phyloP scores from a whole-genome alignment of 2,888 invertebrate genomes.

The Brachypalpus laphriformis region DNA sequence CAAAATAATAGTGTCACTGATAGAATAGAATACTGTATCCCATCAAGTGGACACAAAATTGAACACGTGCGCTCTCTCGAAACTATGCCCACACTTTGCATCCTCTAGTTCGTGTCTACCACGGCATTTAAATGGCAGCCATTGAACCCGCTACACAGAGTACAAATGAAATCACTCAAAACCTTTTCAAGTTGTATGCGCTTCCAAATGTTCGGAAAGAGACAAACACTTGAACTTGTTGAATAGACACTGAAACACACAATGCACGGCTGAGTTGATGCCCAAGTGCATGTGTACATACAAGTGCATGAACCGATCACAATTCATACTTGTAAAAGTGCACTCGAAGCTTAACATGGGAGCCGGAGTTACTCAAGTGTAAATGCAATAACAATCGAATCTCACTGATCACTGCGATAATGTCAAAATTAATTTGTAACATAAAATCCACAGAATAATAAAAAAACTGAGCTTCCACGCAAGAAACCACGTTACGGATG shows the following conservation, averaged over 20 bases:
- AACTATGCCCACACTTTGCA: slow-evolving; percentile 45
- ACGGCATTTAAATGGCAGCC: slow-evolving; percentile 12
- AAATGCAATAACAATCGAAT: slow-evolving; percentile 65
- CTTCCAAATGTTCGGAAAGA: slow-evolving; percentile 46
- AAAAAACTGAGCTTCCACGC: slow-evolving; percentile 27
- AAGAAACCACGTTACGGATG: slow-evolving; percentile 36
- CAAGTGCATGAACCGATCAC: slow-evolving; percentile 63
- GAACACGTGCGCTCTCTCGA: slow-evolving; percentile 69
- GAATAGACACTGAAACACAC: slow-evolving; percentile 38
- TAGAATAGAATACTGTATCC: neutral
- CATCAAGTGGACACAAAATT: slow-evolving; percentile 56
- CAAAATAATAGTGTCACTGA: neutral
- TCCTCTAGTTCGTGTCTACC: slow-evolving; percentile 17
- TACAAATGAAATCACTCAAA: neutral
- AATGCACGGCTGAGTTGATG: slow-evolving; percentile 53
- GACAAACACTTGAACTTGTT: slow-evolving; percentile 72
- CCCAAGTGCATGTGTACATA: slow-evolving; percentile 38
- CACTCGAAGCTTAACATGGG: slow-evolving; percentile 52
- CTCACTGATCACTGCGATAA: slow-evolving; percentile 68
- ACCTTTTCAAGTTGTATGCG: slow-evolving; percentile 58
- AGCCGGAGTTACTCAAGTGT: slow-evolving; percentile 60
- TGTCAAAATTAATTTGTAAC: slow-evolving; percentile 73
- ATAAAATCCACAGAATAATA: slow-evolving; percentile 54
- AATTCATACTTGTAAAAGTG: slow-evolving; percentile 38
- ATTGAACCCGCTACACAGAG: neutral